phyloP scores from a whole-genome alignment of 2,888 invertebrate species.

The Therioaphis trifolii region DNA sequence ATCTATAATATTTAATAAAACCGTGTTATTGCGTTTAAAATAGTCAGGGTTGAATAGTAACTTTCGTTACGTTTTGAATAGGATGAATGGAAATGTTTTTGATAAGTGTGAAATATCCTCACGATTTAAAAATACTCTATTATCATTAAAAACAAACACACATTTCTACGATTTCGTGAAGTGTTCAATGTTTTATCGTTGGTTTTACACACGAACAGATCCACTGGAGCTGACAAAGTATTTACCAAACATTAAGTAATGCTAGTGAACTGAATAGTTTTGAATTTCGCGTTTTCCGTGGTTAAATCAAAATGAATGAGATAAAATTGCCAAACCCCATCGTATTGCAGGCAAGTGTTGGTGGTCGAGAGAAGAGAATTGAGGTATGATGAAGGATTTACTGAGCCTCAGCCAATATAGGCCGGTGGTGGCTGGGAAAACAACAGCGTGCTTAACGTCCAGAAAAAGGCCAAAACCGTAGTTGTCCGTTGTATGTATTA shows the following conservation, averaged over 20 bases:
- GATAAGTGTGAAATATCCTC: no score
- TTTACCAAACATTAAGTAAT: neutral
- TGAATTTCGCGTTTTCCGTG: neutral
- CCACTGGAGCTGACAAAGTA: neutral
- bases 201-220: neutral
- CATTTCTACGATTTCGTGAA: neutral
- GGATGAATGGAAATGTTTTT: no score
- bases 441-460: conserved; percentile 58
- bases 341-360: neutral
- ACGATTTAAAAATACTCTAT: no score
- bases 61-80: no score
- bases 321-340: neutral
- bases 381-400: conserved; percentile 5
- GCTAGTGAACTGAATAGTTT: neutral
- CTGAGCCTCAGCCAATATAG: conserved; percentile 48
- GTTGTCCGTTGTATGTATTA: conserved; percentile 29
- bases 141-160: neutral
- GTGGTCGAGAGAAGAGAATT: neutral
- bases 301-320: neutral
- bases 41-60: no score
- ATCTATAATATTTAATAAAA: no score
- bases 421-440: conserved; percentile 22
- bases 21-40: no score
- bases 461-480: conserved; percentile 37
- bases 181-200: neutral